A percentile compares a stretch with the other conserved stretches of the same genome.
phyloP scores from a whole-genome alignment of 2,888 invertebrate species.

The Harpagoxenus sublaevis region DNA sequence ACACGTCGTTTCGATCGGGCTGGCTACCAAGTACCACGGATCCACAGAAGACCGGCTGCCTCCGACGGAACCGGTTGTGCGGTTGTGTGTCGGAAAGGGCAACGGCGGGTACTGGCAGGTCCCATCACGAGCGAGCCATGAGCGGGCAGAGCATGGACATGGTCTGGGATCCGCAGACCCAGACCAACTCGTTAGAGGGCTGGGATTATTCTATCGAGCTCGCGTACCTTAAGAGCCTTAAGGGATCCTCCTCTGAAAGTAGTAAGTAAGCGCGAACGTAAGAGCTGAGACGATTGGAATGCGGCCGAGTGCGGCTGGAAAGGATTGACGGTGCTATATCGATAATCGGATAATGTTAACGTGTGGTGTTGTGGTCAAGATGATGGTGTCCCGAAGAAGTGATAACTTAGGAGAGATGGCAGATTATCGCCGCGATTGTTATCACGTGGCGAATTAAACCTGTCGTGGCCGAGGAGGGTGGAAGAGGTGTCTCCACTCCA shows the following conservation, averaged over 20 bases:
- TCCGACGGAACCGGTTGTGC: constrained; percentile 80
- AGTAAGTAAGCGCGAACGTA: constrained; percentile 36
- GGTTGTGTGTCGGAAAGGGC: constrained; percentile 71
- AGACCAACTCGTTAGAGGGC: constrained; percentile 91
- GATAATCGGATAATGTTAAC: background rate
- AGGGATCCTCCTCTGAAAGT: constrained; percentile 34
- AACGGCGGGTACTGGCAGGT: constrained; percentile 29
- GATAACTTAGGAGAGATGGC: background rate
- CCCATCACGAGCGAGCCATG: constrained; percentile 74
- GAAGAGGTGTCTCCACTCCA: background rate
- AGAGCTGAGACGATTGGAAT: background rate
- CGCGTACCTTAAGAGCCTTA: constrained; percentile 91
- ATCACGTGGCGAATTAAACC: background rate
- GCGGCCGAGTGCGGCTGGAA: background rate
- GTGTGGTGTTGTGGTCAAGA: constrained; percentile 21
- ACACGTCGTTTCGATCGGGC: constrained; percentile 69
- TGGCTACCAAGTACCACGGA: constrained; percentile 75
- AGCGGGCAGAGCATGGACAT: constrained; percentile 83
- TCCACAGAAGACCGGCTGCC: constrained; percentile 82
- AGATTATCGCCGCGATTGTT: background rate
- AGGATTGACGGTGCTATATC: background rate
- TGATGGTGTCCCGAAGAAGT: background rate
- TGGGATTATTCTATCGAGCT: constrained; percentile 95
- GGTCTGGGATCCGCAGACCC: constrained; percentile 85
- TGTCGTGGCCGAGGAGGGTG: background rate